Conservation (phyloP, 2,797 vertebrate genomes). For the Glyptemys insculpta region DNA sequence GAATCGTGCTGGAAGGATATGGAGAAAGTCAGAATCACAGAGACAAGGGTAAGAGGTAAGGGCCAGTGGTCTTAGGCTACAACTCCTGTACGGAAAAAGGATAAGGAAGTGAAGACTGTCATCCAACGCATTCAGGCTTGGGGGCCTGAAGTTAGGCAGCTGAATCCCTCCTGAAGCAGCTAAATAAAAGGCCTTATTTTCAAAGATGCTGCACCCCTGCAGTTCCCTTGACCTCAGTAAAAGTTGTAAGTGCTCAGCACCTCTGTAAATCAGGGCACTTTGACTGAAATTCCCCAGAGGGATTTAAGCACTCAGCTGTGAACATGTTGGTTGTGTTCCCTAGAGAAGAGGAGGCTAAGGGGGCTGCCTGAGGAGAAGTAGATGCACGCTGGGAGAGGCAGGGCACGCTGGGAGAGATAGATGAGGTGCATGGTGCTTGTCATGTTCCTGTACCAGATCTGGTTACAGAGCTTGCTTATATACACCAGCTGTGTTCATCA, state of each 20-base stretch:
- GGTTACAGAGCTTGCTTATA: neutral
- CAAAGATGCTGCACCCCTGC: neutral
- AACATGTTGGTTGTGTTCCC: neutral
- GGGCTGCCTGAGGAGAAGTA: constrained; percentile 2
- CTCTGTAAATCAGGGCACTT: neutral
- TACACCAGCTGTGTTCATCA: neutral
- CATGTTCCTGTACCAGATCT: neutral
- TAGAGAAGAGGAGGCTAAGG: neutral
- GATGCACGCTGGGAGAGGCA: constrained; percentile 12
- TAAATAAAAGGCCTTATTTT: neutral
- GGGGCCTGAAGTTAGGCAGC: neutral
- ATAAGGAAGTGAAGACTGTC: neutral
- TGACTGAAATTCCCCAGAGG: neutral
- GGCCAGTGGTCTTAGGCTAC: neutral
- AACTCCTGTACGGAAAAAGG: neutral
- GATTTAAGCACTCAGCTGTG: neutral
- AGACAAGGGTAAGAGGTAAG: neutral
- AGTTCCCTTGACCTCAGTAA: neutral
- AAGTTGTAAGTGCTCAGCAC: neutral
- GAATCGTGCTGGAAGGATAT: neutral
- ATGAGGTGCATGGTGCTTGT: neutral
- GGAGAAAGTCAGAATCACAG: neutral
- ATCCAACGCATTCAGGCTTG: neutral
- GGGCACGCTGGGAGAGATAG: neutral
- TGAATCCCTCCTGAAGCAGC: neutral